Percentiles rank a stretch among this genome's conserved stretches.
These are phyloP conservation scores for Butorides virescens DNA, from an alignment of 2,113 vertebrate genomes.

Conservation along the genomic window DNA sequence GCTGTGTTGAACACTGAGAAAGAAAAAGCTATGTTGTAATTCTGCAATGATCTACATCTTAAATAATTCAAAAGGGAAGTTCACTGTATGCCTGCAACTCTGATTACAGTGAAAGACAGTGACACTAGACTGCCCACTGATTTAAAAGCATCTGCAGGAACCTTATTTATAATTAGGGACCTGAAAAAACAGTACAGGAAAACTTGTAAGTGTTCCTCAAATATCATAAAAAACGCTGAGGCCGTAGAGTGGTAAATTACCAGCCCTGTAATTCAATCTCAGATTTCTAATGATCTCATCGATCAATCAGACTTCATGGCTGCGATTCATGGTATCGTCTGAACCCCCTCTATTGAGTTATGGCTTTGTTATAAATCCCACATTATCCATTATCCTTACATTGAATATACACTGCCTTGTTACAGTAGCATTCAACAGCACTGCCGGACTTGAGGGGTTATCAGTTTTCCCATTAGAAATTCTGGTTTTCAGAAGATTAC, in stretches of 20 bases:
- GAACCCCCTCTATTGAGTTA: conserved; percentile 37
- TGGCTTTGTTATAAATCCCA: conserved; percentile 37
- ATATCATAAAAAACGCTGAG: conserved; percentile 20
- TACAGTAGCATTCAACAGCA: neutral
- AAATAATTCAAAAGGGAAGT: conserved; percentile 58
- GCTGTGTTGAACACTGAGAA: neutral
- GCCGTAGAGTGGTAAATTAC: conserved; percentile 26
- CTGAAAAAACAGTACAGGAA: neutral
- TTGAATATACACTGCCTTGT: conserved; percentile 5
- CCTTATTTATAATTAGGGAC: conserved; percentile 27
- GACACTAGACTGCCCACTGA: conserved; percentile 22
- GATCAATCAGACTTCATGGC: conserved; percentile 45
- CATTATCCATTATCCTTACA: conserved; percentile 15
- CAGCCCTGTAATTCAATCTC: conserved; percentile 35
- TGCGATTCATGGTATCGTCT: neutral
- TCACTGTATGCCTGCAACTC: conserved; percentile 19
- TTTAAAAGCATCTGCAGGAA: conserved; percentile 18
- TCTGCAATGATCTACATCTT: conserved; percentile 20
- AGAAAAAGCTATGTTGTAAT: neutral
- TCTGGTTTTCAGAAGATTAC: neutral
- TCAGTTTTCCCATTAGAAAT: neutral
- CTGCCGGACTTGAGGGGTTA: neutral
- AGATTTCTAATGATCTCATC: conserved; percentile 58
- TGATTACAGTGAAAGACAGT: conserved; percentile 39
- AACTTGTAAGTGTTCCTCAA: conserved; percentile 12